phyloP scores from a whole-genome alignment of 2,888 invertebrate species.

The Barypeithes pellucidus region DNA sequence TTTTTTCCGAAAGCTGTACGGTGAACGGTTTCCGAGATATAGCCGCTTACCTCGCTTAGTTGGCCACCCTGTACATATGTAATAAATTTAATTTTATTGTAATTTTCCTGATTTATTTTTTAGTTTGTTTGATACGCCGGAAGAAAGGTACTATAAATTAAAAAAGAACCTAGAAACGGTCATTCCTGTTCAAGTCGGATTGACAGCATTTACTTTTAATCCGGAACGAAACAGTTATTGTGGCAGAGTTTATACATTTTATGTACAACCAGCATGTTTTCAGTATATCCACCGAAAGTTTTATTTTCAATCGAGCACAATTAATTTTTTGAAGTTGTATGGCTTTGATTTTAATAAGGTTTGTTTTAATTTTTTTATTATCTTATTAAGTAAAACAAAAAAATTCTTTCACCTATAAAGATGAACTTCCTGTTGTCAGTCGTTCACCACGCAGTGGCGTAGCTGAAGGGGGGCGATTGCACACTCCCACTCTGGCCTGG shows the following conservation, averaged over 20 bases:
- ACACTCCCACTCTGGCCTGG: no score
- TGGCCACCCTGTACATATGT: no score
- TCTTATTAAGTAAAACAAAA: neutral
- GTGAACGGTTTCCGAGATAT: no score
- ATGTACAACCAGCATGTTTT: conserved; percentile 78
- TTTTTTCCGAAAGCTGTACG: no score
- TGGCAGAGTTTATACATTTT: conserved; percentile 79
- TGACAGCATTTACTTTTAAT: conserved; percentile 78
- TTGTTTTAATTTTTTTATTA: conserved; percentile 51
- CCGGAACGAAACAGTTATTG: conserved; percentile 75
- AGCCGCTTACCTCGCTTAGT: no score
- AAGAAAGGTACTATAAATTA: conserved; percentile 74
- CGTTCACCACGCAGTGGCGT: no score
- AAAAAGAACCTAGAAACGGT: conserved; percentile 71
- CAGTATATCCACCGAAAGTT: conserved; percentile 76
- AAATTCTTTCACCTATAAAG: no score
- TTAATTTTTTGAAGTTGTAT: conserved; percentile 77
- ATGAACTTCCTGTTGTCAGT: no score
- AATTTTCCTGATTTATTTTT: conserved; percentile 17
- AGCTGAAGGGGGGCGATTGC: no score
- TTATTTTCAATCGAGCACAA: conserved; percentile 77
- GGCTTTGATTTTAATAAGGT: conserved; percentile 87
- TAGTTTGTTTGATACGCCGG: conserved; percentile 76
- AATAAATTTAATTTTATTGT: neutral
- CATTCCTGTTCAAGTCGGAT: conserved; percentile 80